Evolutionary conservation across 2,888 invertebrate genomes (phyloP).

Genomic region (Didymodactylos carnosus): DNA sequence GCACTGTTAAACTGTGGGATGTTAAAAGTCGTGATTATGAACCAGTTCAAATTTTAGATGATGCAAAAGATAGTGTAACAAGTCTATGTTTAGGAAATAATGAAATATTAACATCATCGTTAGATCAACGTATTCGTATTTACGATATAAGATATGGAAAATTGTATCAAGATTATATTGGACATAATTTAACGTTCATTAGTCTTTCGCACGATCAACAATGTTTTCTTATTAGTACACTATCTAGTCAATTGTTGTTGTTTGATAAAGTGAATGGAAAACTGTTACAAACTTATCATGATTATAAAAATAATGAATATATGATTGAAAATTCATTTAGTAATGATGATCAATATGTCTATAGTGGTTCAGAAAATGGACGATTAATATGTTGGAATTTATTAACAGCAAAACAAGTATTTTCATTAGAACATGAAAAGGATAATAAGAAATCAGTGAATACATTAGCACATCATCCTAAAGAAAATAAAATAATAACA

Average conservation of each 20-base stretch:
- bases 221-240: conserved; percentile 63
- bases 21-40: conserved; percentile 44
- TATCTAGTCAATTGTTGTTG: conserved; percentile 59
- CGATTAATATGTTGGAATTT: conserved; percentile 71
- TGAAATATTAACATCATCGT: conserved; percentile 69
- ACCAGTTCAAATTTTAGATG: conserved; percentile 61
- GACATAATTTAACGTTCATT: conserved; percentile 60
- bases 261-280: conserved; percentile 65
- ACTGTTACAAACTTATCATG: conserved; percentile 45
- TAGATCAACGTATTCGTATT: conserved; percentile 59
- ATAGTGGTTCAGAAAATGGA: conserved; percentile 75
- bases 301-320: conserved; percentile 61
- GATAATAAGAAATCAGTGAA: conserved; percentile 46
- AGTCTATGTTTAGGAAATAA: conserved; percentile 53
- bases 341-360: conserved; percentile 58
- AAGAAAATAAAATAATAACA: conserved; percentile 49
- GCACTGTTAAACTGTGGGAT: conserved; percentile 80
- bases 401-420: conserved; percentile 47
- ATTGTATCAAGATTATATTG: conserved; percentile 60
- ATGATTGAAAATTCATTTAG: conserved; percentile 68
- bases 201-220: conserved; percentile 75
- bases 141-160: conserved; percentile 77
- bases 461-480: conserved; percentile 62
- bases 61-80: conserved; percentile 67
- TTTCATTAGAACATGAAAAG: conserved; percentile 31